A percentile compares a stretch with the other conserved stretches of the same genome.
Evolutionary conservation across 1,140 invertebrate species (phyloP).

Genomic region (Apis dorsata): DNA sequence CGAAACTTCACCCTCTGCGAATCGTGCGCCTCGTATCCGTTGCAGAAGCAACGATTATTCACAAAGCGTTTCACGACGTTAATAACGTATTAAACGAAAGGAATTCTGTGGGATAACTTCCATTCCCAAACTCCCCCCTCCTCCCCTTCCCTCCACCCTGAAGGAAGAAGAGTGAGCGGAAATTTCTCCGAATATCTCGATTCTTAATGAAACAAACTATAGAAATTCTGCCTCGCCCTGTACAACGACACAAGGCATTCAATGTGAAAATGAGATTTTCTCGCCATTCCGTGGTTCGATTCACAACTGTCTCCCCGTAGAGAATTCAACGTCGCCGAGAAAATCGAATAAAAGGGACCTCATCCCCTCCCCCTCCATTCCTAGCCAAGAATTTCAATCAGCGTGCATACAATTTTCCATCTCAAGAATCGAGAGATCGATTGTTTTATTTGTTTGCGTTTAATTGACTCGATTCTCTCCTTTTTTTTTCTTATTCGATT

Average conservation of each 20-base stretch:
- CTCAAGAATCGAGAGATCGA: too few species aligned
- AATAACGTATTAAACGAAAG: neutral
- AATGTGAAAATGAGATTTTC: slow-evolving; percentile 10
- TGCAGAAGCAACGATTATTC: neutral
- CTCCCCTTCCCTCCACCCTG: too few species aligned
- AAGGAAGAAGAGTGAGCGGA: too few species aligned
- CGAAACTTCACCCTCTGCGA: too few species aligned
- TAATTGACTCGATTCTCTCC: too few species aligned
- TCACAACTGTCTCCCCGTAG: neutral
- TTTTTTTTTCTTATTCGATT: too few species aligned
- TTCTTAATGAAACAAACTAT: neutral
- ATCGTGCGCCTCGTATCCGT: too few species aligned
- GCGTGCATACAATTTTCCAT: neutral
- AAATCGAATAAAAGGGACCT: neutral
- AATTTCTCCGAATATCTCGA: neutral
- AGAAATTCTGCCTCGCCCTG: too few species aligned
- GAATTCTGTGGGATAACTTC: neutral
- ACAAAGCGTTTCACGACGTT: neutral
- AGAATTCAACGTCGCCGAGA: neutral
- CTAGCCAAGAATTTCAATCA: neutral
- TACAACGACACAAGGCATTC: neutral
- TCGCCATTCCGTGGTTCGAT: slow-evolving; percentile 19
- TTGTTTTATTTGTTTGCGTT: too few species aligned
- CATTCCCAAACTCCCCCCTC: neutral
- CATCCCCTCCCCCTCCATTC: neutral